These are phyloP conservation scores for Tragelaphus buxtoni DNA, from an alignment of 2,113 vertebrate species.

Conservation along the genomic window DNA sequence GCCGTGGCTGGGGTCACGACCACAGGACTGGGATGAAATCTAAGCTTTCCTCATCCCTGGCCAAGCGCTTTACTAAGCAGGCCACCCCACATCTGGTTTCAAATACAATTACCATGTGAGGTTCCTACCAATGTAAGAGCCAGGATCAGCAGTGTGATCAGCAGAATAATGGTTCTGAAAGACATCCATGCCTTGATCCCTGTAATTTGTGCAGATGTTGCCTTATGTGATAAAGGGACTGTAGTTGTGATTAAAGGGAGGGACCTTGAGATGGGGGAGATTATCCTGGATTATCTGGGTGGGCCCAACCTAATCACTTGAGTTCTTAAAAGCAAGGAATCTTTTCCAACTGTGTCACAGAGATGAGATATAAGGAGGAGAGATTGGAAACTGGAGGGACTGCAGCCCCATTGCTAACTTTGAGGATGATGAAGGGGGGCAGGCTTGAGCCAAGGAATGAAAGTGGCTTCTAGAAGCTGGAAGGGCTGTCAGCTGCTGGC, in stretches of 20 bases:
- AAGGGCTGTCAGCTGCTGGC: neutral
- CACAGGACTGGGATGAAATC: neutral
- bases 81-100: neutral
- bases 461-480: neutral
- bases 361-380: neutral
- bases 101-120: neutral
- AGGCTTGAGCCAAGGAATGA: neutral
- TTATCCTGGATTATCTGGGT: neutral
- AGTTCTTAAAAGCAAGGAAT: neutral
- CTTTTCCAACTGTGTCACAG: neutral
- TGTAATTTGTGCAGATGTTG: neutral
- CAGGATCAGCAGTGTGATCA: neutral
- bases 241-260: neutral
- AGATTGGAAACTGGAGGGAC: neutral
- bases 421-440: neutral
- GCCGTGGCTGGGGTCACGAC: neutral
- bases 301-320: neutral
- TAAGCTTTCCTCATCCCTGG: neutral
- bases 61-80: neutral
- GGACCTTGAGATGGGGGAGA: neutral
- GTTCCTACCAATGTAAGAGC: neutral
- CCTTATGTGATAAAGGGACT: neutral
- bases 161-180: neutral
- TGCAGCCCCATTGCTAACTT: neutral
- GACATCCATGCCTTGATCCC: neutral